Base-by-base conservation (phyloP, 2,113 vertebrate species). In the Puma concolor region DNA sequence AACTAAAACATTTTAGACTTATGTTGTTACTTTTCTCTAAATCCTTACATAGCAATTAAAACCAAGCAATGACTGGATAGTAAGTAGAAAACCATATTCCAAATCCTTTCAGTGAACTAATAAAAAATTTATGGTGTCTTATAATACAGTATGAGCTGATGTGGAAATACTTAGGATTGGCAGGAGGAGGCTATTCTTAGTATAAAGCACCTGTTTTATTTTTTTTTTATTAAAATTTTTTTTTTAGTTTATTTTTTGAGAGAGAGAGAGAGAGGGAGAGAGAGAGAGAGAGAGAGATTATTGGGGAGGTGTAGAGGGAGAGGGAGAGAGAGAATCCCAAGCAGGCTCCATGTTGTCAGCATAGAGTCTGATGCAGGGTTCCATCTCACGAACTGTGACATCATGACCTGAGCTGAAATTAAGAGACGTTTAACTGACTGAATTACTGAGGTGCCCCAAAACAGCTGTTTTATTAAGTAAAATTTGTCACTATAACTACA, bases 121-220 rank as follows among this genome's bases (percentile, higher is more conserved):
- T 99, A 97, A 99, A 99, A 99, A 98, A 99, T 99, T 98, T 95
- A 99, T 99, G 96, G 66, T 98, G 94, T 98, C 98, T 99, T 98
- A 98, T 98, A 98, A 98, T 98, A 98, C 77, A 97, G 87, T 97
- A 97, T 98, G 97, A 98, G 96, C 98, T 99, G 98, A 98, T 98
- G 96, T 92, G 98, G 97, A 95, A 96, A 98, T 98, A 93, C 94
- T 95, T 97, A 57, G 82, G 87, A 97, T 96, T 98, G 97, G 96
- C 98, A 98, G 88, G 94, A 98, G 63, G 48, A 98, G 89, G 96
- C 97, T 99, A 98, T 99, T 99, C 95, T 98, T 98, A 98, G 98
- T 91, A 98, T 82, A 98, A 96, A 98, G 94, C 97, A 98, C 97
- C 97, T 98, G 96, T 98, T 98, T 60, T 19, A 23, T 23, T 60